Evolutionary conservation across 2,797 vertebrate genomes (phyloP), one percentile per base, ranked within the genome.

Genomic region (Pristis pectinata): DNA sequence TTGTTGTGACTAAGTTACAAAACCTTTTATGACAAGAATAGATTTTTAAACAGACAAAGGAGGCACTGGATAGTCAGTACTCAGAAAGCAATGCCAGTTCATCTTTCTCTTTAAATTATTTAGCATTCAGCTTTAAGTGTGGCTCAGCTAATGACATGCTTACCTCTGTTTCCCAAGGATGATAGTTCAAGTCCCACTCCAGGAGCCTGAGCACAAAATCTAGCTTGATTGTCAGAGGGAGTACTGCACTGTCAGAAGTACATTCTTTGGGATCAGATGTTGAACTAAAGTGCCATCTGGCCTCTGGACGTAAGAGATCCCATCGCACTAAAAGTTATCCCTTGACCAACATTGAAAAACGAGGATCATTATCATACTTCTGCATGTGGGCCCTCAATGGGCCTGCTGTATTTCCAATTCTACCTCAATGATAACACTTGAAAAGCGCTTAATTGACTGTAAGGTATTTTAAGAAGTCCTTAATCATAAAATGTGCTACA

Each of bases 201-300:
- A 67, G 87, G 87, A 61, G 64, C n/a, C 91, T 64, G 87, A 91
- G 19, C n/a, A 91, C n/a, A 67, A 64, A 64, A 91, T 64, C 87
- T 37, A 37, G 10, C 19, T 61, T 91, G n/a, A 19, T 37, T 24
- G 17, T 67, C 59, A 41, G 87, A 61, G 53, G 53, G 85, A 30
- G 34, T 89, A 56, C 85, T 61, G 34, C 56, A 89, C 19, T n/a
- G 56, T 61, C 53, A 15, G 30, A 19, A 59, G 30, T 61, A 56
- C 56, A n/a, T 15, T 37, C 34, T 89, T 89, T n/a, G 22, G 34
- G 53, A 87, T 87, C 49, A 56, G 27, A 34, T 34, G 0, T 59
- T 59, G 87, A 87, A 89, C 56, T 19, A 34, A 89, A 34, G 30
- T 15, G 13, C 34, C 0, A 19, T 37, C 85, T 89, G 56, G 4